These are phyloP conservation scores for Baryphthengus martii DNA, from an alignment of 2,113 vertebrate genomes.

Conservation along the genomic window DNA sequence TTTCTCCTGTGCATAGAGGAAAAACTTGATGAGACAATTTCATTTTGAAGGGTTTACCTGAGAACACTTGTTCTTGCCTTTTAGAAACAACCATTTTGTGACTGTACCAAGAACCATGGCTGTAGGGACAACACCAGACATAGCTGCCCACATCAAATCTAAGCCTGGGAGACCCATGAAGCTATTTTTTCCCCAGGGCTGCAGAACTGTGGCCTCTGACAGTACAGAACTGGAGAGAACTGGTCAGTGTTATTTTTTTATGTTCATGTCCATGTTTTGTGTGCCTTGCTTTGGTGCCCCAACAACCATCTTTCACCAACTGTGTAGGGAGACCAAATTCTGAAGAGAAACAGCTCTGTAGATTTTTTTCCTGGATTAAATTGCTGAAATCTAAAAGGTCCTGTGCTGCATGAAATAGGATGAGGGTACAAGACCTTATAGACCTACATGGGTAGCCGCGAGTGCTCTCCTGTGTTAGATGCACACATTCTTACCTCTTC, in stretches of 20 bases:
- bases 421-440: not conserved
- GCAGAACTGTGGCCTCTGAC: not conserved
- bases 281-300: not conserved
- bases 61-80: not conserved
- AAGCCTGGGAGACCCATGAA: not conserved
- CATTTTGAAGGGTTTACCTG: not conserved
- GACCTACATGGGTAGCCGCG: not conserved
- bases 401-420: not conserved
- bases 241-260: not conserved
- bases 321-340: not conserved
- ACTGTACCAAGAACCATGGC: not conserved
- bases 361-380: not conserved
- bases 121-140: not conserved
- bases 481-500: accelerated
- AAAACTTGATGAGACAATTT: not conserved
- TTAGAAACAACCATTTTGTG: not conserved
- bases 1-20: not conserved
- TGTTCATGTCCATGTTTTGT: not conserved
- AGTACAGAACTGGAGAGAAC: not conserved
- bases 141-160: not conserved
- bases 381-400: not conserved
- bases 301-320: not conserved
- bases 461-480: not conserved
- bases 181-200: not conserved
- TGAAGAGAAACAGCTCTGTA: not conserved